phyloP scores from a whole-genome alignment of 2,113 vertebrate species.

The Datnioides undecimradiatus region DNA sequence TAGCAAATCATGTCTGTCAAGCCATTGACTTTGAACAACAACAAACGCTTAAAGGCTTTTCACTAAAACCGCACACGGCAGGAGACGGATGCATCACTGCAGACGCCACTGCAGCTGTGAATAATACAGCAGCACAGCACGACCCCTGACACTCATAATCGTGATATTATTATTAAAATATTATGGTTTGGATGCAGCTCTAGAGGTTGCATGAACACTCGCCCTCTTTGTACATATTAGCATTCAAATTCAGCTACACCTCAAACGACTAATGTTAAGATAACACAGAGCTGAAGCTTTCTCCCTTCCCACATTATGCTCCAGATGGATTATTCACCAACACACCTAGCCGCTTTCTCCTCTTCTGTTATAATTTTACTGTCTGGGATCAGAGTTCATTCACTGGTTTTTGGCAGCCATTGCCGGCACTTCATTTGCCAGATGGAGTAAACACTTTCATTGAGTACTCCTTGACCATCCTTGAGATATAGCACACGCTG shows the following conservation, averaged over 20 bases:
- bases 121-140: not conserved
- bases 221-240: not conserved
- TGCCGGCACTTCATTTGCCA: slow-evolving; percentile 44
- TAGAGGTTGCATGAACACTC: not conserved
- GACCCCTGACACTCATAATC: not conserved
- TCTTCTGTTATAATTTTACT: not conserved
- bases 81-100: not conserved
- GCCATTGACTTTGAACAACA: slow-evolving; percentile 1
- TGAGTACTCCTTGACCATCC: slow-evolving; percentile 48
- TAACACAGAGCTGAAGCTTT: not conserved
- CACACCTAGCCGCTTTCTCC: not conserved
- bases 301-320: not conserved
- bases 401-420: slow-evolving; percentile 36
- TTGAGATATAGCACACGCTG: slow-evolving; percentile 29
- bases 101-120: not conserved
- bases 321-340: not conserved
- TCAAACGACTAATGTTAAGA: not conserved
- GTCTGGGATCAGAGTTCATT: slow-evolving; percentile 8
- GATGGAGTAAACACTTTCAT: slow-evolving; percentile 27
- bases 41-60: not conserved
- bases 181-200: not conserved
- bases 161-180: not conserved
- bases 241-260: not conserved
- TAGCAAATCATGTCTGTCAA: not conserved
- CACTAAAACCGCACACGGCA: not conserved